Conservation (phyloP, 2,113 vertebrate species). For the Cisticola juncidis region DNA sequence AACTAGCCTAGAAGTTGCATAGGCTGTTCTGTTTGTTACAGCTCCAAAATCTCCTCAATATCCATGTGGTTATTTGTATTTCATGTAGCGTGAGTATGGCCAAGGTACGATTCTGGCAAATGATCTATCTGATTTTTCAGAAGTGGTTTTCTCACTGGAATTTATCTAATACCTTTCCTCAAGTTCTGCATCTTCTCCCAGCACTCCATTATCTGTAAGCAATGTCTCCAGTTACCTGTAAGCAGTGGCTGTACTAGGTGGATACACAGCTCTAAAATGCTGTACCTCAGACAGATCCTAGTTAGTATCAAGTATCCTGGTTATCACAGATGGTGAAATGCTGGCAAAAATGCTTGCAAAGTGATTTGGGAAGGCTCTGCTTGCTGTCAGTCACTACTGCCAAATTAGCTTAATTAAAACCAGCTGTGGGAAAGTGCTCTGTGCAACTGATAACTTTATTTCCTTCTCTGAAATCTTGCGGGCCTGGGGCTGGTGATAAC, state of each 20-base stretch:
- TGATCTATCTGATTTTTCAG: not conserved
- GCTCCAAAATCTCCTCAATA: not conserved
- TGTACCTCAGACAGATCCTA: not conserved
- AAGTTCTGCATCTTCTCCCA: not conserved
- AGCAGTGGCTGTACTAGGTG: not conserved
- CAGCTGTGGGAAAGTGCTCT: slow-evolving; percentile 14
- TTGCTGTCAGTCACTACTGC: not conserved
- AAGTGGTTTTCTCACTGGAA: not conserved
- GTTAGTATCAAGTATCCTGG: not conserved
- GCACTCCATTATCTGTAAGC: not conserved
- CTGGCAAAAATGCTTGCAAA: not conserved
- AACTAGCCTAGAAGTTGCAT: not conserved
- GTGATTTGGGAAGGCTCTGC: not conserved
- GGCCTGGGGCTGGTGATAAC: slow-evolving; percentile 21
- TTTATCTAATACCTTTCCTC: not conserved
- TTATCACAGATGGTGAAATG: slow-evolving; percentile 8
- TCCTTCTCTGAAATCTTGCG: not conserved
- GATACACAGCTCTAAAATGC: not conserved
- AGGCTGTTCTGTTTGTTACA: not conserved
- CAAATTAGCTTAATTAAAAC: slow-evolving; percentile 35
- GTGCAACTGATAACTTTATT: slow-evolving; percentile 29
- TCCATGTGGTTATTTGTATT: not conserved
- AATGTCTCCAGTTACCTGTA: not conserved
- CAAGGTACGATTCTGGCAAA: not conserved
- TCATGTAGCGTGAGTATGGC: not conserved